Base-by-base conservation (phyloP, 2,113 vertebrate genomes). In the Scomber colias region DNA sequence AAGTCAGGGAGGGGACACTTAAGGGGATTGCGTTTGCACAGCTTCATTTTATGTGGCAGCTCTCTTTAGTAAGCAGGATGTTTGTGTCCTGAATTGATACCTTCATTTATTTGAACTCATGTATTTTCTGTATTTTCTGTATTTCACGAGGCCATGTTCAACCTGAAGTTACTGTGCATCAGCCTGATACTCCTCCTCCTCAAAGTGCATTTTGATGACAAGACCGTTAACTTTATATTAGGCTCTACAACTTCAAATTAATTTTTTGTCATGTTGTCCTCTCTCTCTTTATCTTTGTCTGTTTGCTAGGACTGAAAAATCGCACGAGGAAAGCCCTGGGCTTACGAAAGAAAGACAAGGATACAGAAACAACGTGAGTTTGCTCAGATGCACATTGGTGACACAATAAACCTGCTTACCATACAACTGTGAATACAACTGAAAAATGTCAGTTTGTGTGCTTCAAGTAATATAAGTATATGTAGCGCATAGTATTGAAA, bases 341-440 rank as follows among this genome's bases (percentile, higher is more conserved):
- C 69, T 97, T 99, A 96, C 96, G 97, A 87, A 99, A 94, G 95
- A 99, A 97, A 96, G 98, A 99, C 83, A 99, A 96, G 95, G 97
- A 99, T 77, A 95, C 95, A 90, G 98, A 99, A 67, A 95, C 97
- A 81, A 96, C 97, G 98, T 99, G 88, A 94, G 97, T 95, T 66
- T 67, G n/a, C 79, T 16, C 30, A 14, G 14, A 53, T 17, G 5
- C 61, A 53, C 40, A n/a, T 12, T 54, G 2, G 3, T 14, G 31
- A 19, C 57, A 50, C 55, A 21, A 10, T 40, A 51, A 55, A 57
- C n/a, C 16, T 64, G 30, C 24, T 21, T 64, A 70, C 21, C 4
- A 14, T 12, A 14, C 44, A 57, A 31, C 11, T 49, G n/a, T 65
- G 7, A 70, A 56, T 30, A 50, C 51, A 19, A 3, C 55, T 17